Evolutionary conservation across 1,140 invertebrate species (phyloP), one percentile per base, ranked within the genome.

Genomic region (Panonychus citri): DNA sequence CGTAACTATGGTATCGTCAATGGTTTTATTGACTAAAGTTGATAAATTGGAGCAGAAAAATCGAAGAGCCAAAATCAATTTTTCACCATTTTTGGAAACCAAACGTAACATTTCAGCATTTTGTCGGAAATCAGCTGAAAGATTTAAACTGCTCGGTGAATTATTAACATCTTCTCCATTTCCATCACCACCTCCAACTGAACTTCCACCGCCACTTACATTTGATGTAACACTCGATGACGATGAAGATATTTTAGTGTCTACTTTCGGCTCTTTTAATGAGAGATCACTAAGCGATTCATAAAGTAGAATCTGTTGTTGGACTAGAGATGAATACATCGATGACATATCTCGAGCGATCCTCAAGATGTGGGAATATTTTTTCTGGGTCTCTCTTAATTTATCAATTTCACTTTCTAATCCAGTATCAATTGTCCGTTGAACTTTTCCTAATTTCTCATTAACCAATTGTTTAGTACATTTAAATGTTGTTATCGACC

Each of bases 401-500:
- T 80, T 75, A 70, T 93, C 88, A 59, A 96, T 94, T 69, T 91
- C 84, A 24, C 79, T 76, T 74, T 96, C 89, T 58, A 95, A 69
- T 70, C 94, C 88, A 77, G 74, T 64, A 74, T 93, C 86, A 55
- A 88, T 81, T 39, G 89, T 94, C 58, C 85, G 34, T 39, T 46
- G 15, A 42, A 28, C 52, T 74, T 93, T 93, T 3, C 90, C 90
- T 48, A 95, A 72, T 71, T 87, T 90, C 68, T 95, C 89, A 65
- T 89, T 85, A 70, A 96, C 80, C 46, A 91, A 75, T 68, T 96
- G 90, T 62, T 85, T 85, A 0, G 89, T 94, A 67, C 88, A 95
- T 70, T 95, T 95, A 67, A 91, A 95, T 1, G 90, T 94, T 55
- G 88, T 91, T 66, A 94, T 84, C 64, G 87, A 86, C 91, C 91